Evolutionary conservation across 2,113 vertebrate genomes (phyloP).

Genomic region (Poeciliopsis retropinna): DNA sequence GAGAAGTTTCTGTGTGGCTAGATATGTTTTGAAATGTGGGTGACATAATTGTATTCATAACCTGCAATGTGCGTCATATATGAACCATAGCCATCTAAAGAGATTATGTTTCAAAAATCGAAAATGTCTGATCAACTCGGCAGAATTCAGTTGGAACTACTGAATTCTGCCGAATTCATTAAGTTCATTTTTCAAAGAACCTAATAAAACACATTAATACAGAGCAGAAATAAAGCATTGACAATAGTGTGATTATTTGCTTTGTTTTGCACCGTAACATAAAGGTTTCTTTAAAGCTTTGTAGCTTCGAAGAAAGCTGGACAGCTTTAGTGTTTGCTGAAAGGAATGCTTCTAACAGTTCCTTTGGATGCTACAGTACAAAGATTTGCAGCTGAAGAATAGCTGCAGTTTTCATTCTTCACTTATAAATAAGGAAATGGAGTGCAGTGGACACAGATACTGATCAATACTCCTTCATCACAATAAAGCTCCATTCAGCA

Average conservation of each 20-base stretch:
- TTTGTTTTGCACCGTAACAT: not conserved
- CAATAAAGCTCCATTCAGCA: conserved; percentile 28
- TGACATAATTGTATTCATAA: conserved; percentile 15
- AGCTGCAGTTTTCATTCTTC: conserved; percentile 26
- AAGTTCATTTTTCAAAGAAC: not conserved
- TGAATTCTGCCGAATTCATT: too few species aligned
- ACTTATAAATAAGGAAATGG: conserved; percentile 38
- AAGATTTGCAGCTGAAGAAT: not conserved
- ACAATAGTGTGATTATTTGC: not conserved
- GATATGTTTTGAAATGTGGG: conserved; percentile 4
- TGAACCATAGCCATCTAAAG: conserved; percentile 9
- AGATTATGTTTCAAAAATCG: not conserved
- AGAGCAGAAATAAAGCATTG: not conserved
- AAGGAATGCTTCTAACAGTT: not conserved
- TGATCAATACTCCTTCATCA: conserved; percentile 52
- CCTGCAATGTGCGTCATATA: not conserved
- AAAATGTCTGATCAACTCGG: not conserved
- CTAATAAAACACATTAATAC: too few species aligned
- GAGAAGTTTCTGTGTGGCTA: conserved; percentile 11
- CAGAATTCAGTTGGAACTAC: not conserved
- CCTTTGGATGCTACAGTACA: not conserved
- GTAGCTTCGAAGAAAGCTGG: too few species aligned
- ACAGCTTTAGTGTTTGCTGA: not conserved
- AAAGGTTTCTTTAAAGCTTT: not conserved
- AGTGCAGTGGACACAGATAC: conserved; percentile 40